These are phyloP conservation scores for Rhynchonycteris naso DNA, from an alignment of 2,797 vertebrate genomes.

Conservation along the genomic window DNA sequence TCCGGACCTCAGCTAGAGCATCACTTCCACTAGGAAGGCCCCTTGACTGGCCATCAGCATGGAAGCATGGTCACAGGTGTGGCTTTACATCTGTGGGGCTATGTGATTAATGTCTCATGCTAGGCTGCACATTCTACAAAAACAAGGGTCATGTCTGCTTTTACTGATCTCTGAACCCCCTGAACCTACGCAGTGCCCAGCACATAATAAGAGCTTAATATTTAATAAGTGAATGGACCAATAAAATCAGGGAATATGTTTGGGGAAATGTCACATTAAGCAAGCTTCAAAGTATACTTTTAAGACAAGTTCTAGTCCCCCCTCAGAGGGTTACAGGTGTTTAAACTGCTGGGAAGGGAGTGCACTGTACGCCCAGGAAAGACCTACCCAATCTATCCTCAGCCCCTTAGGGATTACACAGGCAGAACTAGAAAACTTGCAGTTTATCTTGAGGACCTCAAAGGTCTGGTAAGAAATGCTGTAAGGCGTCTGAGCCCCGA, in stretches of 20 bases:
- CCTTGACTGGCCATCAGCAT: not conserved
- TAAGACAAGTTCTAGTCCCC: not conserved
- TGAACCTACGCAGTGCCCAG: not conserved
- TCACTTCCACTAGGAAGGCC: not conserved
- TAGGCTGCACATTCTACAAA: not conserved
- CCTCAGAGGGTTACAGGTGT: conserved; percentile 5
- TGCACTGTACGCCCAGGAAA: not conserved
- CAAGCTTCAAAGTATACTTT: conserved; percentile 9
- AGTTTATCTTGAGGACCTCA: not conserved
- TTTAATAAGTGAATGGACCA: not conserved
- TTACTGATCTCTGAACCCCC: not conserved
- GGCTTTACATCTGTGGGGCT: not conserved
- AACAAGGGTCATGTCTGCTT: not conserved
- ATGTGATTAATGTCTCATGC: not conserved
- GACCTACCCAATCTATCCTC: not conserved
- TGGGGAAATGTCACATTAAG: not conserved
- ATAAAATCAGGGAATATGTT: not conserved
- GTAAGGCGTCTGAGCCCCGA: not conserved
- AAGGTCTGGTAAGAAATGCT: not conserved
- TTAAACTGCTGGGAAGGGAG: conserved; percentile 9
- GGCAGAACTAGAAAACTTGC: not conserved
- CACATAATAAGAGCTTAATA: not conserved
- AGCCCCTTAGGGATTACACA: not conserved
- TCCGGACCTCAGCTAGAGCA: accelerated
- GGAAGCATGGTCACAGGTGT: not conserved